Base-by-base conservation (phyloP, 2,113 vertebrate genomes). In the Okapia johnstoni region DNA sequence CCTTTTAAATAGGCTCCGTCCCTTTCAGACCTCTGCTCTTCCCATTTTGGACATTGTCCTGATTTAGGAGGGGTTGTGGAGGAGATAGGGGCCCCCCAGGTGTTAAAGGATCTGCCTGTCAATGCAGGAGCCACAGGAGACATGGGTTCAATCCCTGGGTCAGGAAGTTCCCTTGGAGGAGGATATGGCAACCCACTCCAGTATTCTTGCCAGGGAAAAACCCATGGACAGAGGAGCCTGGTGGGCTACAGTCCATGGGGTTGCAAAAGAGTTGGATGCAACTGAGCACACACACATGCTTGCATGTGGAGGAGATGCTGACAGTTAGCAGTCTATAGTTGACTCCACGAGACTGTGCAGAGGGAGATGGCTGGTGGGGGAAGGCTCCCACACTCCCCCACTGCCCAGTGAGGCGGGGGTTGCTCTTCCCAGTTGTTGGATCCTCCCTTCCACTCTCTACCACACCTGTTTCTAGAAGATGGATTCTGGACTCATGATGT, bases 291-390 rank as follows among this genome's bases (percentile, higher is more conserved):
- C 23, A 40, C 66, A 23, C 66, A 25, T 25, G 21, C 36, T 40
- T 40, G 66, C 11, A 25, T 73, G 36, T 73, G 43, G 28, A 57
- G 63, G 16, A 57, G 79, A 63, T 7, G 30, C 36, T 43, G 4
- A 70, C 10, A 21, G 85, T 11, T 8, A 33, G 25, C 1, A 46
- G 79, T 23, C 79, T 13, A 16, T 0, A 25, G 54, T n/a, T 43
- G 16, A 9, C 15, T 9, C 14, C 36, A 15, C 0, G 21, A 5
- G 52, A 11, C 6, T 0, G 6, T 4, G 28, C 8, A 0, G 17
- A 4, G n/a, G 57, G 15, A 58, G 6, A 58, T 0, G 21, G 40
- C 1, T 2, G 0, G 2, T 26, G 23, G 7, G 10, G 3, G 5
- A 9, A 2, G 8, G 43, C 46, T 86, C 11, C 63, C 63, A 28